phyloP scores from a whole-genome alignment of 1,140 invertebrate species.

The Maniola jurtina region DNA sequence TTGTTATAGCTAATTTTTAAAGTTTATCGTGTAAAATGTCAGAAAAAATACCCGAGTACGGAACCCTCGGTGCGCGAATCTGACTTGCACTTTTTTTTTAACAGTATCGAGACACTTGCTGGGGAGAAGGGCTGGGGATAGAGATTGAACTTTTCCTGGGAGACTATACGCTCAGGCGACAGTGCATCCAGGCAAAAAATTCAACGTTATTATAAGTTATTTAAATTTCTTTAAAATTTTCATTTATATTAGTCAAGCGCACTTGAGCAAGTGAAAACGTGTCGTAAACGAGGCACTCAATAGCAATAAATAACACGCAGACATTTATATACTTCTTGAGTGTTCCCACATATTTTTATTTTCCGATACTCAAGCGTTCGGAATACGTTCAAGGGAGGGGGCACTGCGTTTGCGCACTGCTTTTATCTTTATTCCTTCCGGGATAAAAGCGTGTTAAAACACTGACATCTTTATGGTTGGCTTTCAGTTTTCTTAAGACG shows the following conservation, averaged over 20 bases:
- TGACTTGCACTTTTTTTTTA: not conserved
- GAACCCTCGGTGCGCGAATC: no score
- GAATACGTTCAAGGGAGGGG: not conserved
- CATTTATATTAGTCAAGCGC: not conserved
- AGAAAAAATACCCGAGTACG: no score
- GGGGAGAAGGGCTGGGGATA: no score
- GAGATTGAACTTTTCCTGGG: no score
- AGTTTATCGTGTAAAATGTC: no score
- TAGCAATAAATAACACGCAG: conserved; percentile 1
- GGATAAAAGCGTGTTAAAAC: not conserved
- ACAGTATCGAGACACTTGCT: not conserved
- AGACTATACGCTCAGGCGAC: no score
- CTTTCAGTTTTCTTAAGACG: not conserved
- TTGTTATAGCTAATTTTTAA: not conserved
- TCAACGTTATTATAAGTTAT: no score
- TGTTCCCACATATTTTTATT: conserved; percentile 12
- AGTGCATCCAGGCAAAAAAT: no score
- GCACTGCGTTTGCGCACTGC: not conserved
- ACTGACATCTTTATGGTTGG: not conserved
- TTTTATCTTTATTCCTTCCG: conserved; percentile 3
- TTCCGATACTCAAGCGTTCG: conserved; percentile 2
- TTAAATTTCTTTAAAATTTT: no score
- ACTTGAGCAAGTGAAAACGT: conserved; percentile 4
- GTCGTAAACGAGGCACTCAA: not conserved
- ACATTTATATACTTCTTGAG: conserved; percentile 9